Conservation (phyloP, 2,797 vertebrate species). For the Podarcis lilfordi region DNA sequence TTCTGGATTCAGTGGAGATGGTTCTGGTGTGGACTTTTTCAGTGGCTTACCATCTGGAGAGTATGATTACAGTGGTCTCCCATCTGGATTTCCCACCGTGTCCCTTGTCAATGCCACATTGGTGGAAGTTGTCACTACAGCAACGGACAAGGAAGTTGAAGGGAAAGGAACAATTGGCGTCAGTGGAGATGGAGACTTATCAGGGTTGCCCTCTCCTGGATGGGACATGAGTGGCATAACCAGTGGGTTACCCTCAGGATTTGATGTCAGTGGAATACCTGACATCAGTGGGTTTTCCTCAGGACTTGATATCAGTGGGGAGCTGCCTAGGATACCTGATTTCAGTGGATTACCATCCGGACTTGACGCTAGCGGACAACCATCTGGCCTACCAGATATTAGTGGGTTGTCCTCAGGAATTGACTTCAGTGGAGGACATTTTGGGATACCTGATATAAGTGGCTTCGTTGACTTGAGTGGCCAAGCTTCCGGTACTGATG, state of each 20-base stretch:
- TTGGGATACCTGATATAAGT: conserved; percentile 72
- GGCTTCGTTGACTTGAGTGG: conserved; percentile 68
- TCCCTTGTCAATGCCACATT: conserved; percentile 77
- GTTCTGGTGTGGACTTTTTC: conserved; percentile 74
- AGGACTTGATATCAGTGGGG: conserved; percentile 69
- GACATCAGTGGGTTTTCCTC: conserved; percentile 69
- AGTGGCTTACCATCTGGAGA: conserved; percentile 79
- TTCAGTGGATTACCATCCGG: conserved; percentile 69
- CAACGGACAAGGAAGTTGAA: conserved; percentile 71
- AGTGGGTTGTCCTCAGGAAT: conserved; percentile 73
- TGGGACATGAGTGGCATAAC: conserved; percentile 59
- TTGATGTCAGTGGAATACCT: conserved; percentile 64
- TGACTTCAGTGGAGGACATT: conserved; percentile 67
- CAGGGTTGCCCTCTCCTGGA: conserved; percentile 70
- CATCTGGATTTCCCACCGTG: conserved; percentile 78
- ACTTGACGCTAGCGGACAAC: conserved; percentile 68
- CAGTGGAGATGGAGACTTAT: conserved; percentile 78
- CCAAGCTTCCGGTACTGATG: conserved; percentile 64
- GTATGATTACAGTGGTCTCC: conserved; percentile 74
- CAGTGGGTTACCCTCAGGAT: conserved; percentile 75
- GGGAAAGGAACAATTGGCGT: conserved; percentile 81
- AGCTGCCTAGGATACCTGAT: conserved; percentile 73
- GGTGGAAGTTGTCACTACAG: conserved; percentile 76
- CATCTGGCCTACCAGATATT: conserved; percentile 59
- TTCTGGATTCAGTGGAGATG: conserved; percentile 76